Evolutionary conservation across 2,888 invertebrate genomes (phyloP).

Genomic region (Conomelus anceps): DNA sequence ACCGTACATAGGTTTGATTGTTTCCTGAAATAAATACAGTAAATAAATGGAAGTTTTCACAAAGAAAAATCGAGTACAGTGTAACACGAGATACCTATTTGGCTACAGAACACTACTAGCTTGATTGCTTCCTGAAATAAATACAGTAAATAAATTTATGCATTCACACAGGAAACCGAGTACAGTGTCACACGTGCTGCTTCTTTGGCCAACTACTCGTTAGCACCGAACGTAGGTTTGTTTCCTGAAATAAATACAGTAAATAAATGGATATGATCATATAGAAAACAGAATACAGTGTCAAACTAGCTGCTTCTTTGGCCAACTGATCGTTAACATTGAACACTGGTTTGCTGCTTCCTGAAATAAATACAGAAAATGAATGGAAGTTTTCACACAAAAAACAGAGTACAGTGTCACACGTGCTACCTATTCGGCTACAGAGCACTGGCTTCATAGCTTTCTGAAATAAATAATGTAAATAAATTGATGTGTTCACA

Average conservation of each 20-base stretch:
- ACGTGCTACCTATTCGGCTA: conserved; percentile 56
- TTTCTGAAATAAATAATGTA: conserved; percentile 53
- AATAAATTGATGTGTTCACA: neutral
- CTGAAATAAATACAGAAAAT: too few species aligned
- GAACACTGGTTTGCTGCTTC: too few species aligned
- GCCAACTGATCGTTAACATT: conserved; percentile 40
- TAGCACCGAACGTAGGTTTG: conserved; percentile 67
- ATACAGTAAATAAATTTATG: too few species aligned
- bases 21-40: conserved; percentile 54
- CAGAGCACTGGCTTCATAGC: conserved; percentile 66
- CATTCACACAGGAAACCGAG: conserved; percentile 40
- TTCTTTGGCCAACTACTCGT: conserved; percentile 46
- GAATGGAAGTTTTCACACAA: too few species aligned
- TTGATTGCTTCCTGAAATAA: too few species aligned
- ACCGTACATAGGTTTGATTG: conserved; percentile 64
- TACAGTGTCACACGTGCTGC: conserved; percentile 70
- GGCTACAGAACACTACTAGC: too few species aligned
- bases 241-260: conserved; percentile 54
- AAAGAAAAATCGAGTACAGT: neutral
- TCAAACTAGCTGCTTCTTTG: too few species aligned
- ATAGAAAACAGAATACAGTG: neutral
- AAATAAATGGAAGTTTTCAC: neutral
- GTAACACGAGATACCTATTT: too few species aligned
- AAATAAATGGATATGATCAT: neutral
- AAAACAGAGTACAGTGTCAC: conserved; percentile 63